These are phyloP conservation scores for Neodiprion pinetum DNA, from an alignment of 1,140 invertebrate species.

Conservation along the genomic window DNA sequence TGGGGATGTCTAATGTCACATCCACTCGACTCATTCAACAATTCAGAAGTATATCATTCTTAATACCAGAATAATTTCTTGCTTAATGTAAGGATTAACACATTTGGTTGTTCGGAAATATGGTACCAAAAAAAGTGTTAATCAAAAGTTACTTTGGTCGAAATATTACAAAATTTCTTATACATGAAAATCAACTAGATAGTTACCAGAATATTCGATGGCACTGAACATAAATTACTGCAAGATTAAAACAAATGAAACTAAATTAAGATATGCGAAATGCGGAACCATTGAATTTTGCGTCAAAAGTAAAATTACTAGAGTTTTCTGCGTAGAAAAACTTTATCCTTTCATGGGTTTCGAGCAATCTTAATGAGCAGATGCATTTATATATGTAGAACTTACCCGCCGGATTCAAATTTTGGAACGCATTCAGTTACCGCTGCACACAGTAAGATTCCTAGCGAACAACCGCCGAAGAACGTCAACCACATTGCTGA, in stretches of 20 bases:
- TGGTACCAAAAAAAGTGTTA: too few species aligned
- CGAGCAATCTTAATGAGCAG: too few species aligned
- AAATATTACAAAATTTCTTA: too few species aligned
- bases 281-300: not conserved
- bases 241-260: slow-evolving; percentile 13
- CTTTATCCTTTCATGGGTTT: not conserved
- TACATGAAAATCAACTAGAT: too few species aligned
- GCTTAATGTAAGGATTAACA: too few species aligned
- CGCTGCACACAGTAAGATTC: slow-evolving; percentile 22
- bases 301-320: not conserved
- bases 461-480: slow-evolving; percentile 16
- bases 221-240: slow-evolving; percentile 10
- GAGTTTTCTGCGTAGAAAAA: not conserved
- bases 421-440: slow-evolving; percentile 46
- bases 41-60: too few species aligned
- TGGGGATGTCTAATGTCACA: too few species aligned
- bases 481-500: slow-evolving; percentile 22
- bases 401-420: slow-evolving; percentile 53
- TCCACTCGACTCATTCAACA: too few species aligned
- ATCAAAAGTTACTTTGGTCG: too few species aligned
- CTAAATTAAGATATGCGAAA: not conserved
- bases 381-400: not conserved
- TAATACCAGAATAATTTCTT: too few species aligned
- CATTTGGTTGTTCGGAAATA: too few species aligned
- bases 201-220: too few species aligned